Base-by-base conservation (phyloP, 2,888 invertebrate species). In the Ochropleura plecta region DNA sequence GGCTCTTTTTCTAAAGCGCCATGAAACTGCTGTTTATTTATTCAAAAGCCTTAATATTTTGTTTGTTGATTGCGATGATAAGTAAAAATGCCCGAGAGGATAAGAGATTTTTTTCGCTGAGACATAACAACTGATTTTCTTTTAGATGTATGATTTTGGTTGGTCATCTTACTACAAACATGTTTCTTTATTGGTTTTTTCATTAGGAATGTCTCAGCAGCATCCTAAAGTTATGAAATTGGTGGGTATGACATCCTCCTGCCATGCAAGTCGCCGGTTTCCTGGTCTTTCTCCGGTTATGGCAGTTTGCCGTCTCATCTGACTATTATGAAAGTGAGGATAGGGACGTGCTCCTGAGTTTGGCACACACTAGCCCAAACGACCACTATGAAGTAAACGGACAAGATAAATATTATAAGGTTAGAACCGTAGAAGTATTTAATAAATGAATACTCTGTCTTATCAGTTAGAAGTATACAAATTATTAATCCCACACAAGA, bases 1-100 rank as follows among this genome's bases (percentile, higher is more conserved):
- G 84, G 59, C 0, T 64, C 59, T 66, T 78, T 83, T 81, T 75
- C 63, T 68, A 66, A 76, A 66, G 70, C 76, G 57, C 73, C 79
- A 81, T 86, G 86, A 88, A 79, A 86, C 66, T 60, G 86, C 84
- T 78, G 69, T 88, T 87, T 83, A 86, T 87, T 84, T 84, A 86
- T 82, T 79, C 73, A 77, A 77, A 44, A 64, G 49, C 78, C 69
- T 86, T 81, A 79, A 80, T 81, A 88, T 84, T 88, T 86, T 78
- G 76, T 70, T 18, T 71, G 18, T 51, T 88, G 88, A 88, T 88
- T 86, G 79, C 79, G 74, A 83, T 88, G 86, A 86, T 79, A 88
- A 86, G 88, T 79, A 70, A 88, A 84, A 88, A 86, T 71, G 62
- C 69, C 57, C 48, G 18, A 48, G 46, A 44, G 48, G 51, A 79